Percentiles rank a stretch among this genome's conserved stretches.
phyloP scores from a whole-genome alignment of 2,888 invertebrate genomes.

The Bombylius major region DNA sequence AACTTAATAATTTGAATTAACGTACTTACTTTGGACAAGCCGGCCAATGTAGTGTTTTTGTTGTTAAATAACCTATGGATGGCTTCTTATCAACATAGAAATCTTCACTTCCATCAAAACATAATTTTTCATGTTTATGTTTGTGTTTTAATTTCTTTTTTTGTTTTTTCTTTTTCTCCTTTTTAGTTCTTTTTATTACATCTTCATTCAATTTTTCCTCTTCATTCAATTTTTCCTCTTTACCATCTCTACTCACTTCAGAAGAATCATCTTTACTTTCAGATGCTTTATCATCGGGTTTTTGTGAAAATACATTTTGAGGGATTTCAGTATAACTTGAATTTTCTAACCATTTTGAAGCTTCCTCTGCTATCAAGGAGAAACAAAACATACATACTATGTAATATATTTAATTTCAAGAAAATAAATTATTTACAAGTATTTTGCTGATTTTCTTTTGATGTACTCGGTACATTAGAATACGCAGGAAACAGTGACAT shows the following conservation, averaged over 20 bases:
- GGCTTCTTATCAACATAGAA: conserved; percentile 47
- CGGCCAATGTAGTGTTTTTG: conserved; percentile 50
- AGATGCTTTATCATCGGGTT: not conserved
- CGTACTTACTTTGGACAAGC: conserved; percentile 45
- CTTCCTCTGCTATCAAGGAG: not conserved
- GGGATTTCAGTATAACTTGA: conserved; percentile 13
- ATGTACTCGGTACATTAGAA: not conserved
- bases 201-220: not conserved
- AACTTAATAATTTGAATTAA: not conserved
- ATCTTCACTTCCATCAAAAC: conserved; percentile 33
- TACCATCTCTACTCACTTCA: not conserved
- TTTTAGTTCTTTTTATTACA: not conserved
- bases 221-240: not conserved
- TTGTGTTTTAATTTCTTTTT: not conserved
- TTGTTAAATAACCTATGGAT: conserved; percentile 44
- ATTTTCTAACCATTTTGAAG: conserved; percentile 16
- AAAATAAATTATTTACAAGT: not conserved
- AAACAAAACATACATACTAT: too few relatives aligned
- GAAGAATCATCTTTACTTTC: not conserved
- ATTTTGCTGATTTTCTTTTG: not conserved
- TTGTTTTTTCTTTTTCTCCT: conserved; percentile 1
- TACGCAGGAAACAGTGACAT: conserved; percentile 21
- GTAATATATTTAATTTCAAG: not conserved
- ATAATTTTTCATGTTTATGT: conserved; percentile 9
- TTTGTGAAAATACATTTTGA: not conserved